Conservation (phyloP, 2,113 vertebrate species). For the Haplochromis burtoni region DNA sequence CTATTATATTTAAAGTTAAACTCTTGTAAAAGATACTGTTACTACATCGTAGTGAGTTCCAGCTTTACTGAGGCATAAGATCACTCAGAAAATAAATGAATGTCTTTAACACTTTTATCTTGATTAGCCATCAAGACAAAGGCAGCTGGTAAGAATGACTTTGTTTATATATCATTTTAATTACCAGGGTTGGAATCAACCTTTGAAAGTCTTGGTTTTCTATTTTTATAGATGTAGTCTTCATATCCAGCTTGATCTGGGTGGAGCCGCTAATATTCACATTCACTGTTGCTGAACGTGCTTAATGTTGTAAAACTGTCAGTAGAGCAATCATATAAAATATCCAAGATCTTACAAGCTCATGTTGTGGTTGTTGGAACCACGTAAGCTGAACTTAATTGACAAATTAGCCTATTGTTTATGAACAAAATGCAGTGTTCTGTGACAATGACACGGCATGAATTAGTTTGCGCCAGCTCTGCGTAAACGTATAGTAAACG, state of each 20-base stretch:
- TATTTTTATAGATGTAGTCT: background rate
- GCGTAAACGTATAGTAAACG: background rate
- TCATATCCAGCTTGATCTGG: background rate
- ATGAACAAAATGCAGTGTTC: background rate
- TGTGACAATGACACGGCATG: background rate
- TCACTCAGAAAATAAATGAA: background rate
- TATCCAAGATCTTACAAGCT: background rate
- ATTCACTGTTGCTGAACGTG: background rate
- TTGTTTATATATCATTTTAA: background rate
- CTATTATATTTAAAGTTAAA: background rate
- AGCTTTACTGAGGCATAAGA: background rate
- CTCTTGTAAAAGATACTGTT: background rate
- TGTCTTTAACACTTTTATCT: background rate
- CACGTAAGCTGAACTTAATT: background rate
- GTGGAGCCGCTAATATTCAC: background rate
- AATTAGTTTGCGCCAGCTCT: background rate
- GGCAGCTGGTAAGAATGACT: background rate
- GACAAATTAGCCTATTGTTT: background rate
- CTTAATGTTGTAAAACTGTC: background rate
- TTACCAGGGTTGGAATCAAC: background rate
- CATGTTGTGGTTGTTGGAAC: background rate
- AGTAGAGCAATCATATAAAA: background rate
- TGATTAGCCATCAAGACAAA: background rate
- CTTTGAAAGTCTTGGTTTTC: background rate
- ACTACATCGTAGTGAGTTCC: background rate